A percentile compares a stretch with the other conserved stretches of the same genome.
Evolutionary conservation across 2,113 vertebrate species (phyloP).

Genomic region (Trochalopteron elliotii): DNA sequence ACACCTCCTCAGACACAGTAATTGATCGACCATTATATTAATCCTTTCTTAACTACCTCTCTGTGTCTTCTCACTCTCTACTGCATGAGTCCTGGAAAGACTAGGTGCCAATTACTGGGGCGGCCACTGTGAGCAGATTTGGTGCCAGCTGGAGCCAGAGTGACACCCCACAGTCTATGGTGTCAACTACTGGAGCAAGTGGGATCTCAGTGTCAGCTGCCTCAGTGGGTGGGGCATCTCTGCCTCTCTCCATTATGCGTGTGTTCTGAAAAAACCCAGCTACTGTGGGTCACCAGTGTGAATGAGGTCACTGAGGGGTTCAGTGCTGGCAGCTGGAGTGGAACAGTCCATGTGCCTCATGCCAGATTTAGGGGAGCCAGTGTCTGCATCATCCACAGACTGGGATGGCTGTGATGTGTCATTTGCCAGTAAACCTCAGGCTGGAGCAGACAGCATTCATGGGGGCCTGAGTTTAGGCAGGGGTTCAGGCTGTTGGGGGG

Average conservation of each 20-base stretch:
- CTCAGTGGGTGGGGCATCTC: background rate
- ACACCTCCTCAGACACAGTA: background rate
- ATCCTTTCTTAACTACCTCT: background rate
- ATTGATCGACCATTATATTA: background rate
- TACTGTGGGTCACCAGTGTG: background rate
- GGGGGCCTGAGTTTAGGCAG: background rate
- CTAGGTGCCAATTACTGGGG: background rate
- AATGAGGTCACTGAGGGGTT: background rate
- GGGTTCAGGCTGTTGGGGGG: too few species aligned
- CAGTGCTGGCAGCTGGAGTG: background rate
- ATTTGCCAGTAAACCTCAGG: background rate
- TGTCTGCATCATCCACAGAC: background rate
- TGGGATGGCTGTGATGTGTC: background rate
- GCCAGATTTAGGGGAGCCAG: background rate
- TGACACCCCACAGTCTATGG: background rate
- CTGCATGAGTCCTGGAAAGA: background rate
- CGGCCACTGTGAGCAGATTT: rapidly evolving
- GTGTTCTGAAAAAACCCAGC: background rate
- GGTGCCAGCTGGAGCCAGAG: background rate
- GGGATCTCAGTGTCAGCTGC: background rate
- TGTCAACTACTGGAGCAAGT: background rate
- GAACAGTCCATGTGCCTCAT: background rate
- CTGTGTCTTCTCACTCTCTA: background rate
- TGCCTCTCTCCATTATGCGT: too few species aligned
- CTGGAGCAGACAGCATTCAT: background rate